Evolutionary conservation across 2,113 vertebrate genomes (phyloP), one percentile per base, ranked within the genome.

Genomic region (Osmerus eperlanus): DNA sequence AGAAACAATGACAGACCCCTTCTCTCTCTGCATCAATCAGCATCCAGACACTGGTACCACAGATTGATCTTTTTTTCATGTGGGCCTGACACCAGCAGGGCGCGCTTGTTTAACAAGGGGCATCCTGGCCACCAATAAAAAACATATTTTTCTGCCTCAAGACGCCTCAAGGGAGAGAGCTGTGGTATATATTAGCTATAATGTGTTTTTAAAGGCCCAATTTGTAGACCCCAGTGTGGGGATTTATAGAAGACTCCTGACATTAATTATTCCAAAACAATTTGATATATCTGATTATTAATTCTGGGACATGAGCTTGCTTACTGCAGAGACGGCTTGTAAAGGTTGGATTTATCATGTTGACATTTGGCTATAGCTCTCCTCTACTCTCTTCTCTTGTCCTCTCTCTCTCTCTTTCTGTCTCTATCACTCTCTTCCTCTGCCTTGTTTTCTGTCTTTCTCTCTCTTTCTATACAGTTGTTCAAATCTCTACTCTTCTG

Each of bases 291-390:
- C 78, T 85, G 84, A 92, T 91, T 88, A 90, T 90, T 91, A 91
- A 92, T 91, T 90, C 85, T 80, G 81, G 85, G 84, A 85, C 86
- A 88, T 72, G 18, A 80, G 81, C 84, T 75, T 59, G 75, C 80
- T 83, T 79, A 78, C 80, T 84, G 81, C 83, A 81, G 75, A 88
- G 83, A 81, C 84, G 78, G 86, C 87, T 90, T 88, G 90, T 88
- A 91, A 93, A 93, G 88, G 89, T 90, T 90, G 89, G 88, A 91
- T 93, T 93, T 91, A 92, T 93, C 91, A 91, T 88, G 90, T 86
- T 93, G 91, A 90, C 91, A 93, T 92, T 91, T 92, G 84, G 87
- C 80, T 85, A 77, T 72, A 87, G 84, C 76, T 82, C 41, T 81
- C 61, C 71, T 75, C 59, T 58, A 21, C 58, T 72, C 74, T 65